Percentiles rank a stretch among this genome's conserved stretches.
These are phyloP conservation scores for Athrips mouffetella DNA, from an alignment of 2,888 invertebrate species.

Conservation along the genomic window DNA sequence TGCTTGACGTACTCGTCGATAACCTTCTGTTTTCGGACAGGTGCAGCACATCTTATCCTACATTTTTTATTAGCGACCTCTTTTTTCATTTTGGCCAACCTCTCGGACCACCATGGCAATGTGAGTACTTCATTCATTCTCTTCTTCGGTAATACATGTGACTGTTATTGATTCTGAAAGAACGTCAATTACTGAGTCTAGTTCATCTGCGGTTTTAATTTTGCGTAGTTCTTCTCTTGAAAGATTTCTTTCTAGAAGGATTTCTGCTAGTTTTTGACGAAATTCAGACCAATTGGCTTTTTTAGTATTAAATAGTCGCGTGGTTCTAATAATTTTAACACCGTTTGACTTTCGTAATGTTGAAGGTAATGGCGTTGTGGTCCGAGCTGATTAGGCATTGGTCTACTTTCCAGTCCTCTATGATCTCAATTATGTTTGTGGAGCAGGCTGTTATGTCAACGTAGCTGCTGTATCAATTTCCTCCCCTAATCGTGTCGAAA, in stretches of 20 bases:
- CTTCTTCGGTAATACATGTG: not conserved
- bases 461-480: not conserved
- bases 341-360: not conserved
- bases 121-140: not conserved
- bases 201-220: not conserved
- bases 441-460: not conserved
- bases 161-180: not conserved
- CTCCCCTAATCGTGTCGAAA: too few relatives aligned
- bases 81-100: not conserved
- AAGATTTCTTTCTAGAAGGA: not conserved
- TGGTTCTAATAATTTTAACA: not conserved
- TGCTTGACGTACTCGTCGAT: constrained; percentile 15
- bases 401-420: not conserved
- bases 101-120: constrained; percentile 8
- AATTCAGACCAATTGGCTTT: not conserved
- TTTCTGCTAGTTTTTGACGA: not conserved
- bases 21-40: constrained; percentile 10
- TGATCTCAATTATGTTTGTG: not conserved
- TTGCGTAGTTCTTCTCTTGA: not conserved
- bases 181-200: not conserved
- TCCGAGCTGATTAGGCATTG: not conserved
- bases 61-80: not conserved
- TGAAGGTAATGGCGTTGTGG: not conserved
- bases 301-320: not conserved
- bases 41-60: constrained; percentile 15